Percentiles rank a stretch among this genome's conserved stretches.
These are phyloP conservation scores for Fissipunctia ypsillon DNA, from an alignment of 2,888 invertebrate species.

Conservation along the genomic window DNA sequence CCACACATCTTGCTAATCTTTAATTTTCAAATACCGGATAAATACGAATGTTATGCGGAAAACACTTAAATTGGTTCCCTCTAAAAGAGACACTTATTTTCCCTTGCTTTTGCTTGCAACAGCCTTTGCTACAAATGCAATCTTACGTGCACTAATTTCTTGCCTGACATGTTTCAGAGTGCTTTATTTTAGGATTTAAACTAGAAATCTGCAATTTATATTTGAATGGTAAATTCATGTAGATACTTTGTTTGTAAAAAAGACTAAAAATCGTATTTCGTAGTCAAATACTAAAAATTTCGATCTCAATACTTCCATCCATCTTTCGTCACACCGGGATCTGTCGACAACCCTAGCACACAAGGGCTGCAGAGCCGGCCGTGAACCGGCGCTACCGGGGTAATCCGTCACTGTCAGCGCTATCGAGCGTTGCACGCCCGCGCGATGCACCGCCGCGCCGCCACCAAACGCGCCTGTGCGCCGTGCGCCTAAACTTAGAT, in stretches of 20 bases:
- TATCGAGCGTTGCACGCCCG: constrained; percentile 88
- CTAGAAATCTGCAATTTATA: no score
- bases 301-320: neutral
- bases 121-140: neutral
- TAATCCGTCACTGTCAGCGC: constrained; percentile 87
- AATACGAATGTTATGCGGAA: neutral
- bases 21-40: no score
- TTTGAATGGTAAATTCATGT: neutral
- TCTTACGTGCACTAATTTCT: neutral
- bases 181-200: neutral
- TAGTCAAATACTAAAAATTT: neutral
- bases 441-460: constrained; percentile 69
- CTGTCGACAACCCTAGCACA: constrained; percentile 59
- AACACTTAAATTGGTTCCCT: neutral
- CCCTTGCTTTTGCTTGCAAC: neutral
- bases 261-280: neutral
- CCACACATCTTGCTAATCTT: neutral
- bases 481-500: constrained; percentile 84
- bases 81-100: neutral
- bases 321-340: constrained; percentile 42
- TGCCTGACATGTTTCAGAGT: neutral
- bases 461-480: constrained; percentile 62
- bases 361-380: constrained; percentile 74
- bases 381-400: constrained; percentile 80
- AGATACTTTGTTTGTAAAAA: no score